A percentile compares a stretch with the other conserved stretches of the same genome.
These are phyloP conservation scores for Alfaro cultratus DNA, from an alignment of 2,797 vertebrate genomes.

Conservation along the genomic window DNA sequence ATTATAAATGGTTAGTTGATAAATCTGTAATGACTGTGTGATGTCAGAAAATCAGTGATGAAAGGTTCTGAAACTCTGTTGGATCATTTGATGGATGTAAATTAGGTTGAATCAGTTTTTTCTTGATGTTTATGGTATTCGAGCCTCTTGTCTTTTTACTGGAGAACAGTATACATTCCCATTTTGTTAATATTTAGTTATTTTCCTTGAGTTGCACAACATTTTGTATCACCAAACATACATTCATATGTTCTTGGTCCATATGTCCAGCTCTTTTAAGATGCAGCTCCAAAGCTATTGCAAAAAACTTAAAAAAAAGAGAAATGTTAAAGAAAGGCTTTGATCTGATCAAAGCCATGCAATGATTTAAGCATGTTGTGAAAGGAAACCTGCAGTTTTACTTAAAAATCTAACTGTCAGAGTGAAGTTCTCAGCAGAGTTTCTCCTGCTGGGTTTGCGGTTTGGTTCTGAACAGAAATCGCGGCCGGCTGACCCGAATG, in stretches of 20 bases:
- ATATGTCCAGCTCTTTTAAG: neutral
- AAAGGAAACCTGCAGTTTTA: slow-evolving; percentile 52
- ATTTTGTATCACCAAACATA: neutral
- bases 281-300: neutral
- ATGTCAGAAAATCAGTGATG: neutral
- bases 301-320: neutral
- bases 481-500: slow-evolving; percentile 70
- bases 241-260: neutral
- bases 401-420: slow-evolving; percentile 68
- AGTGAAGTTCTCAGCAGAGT: slow-evolving; percentile 75
- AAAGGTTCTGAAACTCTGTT: neutral
- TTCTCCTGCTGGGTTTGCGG: slow-evolving; percentile 73
- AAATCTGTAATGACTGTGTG: neutral
- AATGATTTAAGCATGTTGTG: slow-evolving; percentile 48
- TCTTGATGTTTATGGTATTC: neutral
- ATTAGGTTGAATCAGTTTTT: neutral
- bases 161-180: neutral
- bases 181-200: neutral
- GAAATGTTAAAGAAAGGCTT: slow-evolving; percentile 65
- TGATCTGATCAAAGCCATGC: slow-evolving; percentile 60
- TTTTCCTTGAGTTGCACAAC: neutral
- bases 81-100: neutral
- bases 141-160: neutral
- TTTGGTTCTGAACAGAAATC: slow-evolving; percentile 74
- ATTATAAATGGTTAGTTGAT: neutral